Evolutionary conservation across 1,140 invertebrate genomes (phyloP).

Genomic region (Bombus turneri): DNA sequence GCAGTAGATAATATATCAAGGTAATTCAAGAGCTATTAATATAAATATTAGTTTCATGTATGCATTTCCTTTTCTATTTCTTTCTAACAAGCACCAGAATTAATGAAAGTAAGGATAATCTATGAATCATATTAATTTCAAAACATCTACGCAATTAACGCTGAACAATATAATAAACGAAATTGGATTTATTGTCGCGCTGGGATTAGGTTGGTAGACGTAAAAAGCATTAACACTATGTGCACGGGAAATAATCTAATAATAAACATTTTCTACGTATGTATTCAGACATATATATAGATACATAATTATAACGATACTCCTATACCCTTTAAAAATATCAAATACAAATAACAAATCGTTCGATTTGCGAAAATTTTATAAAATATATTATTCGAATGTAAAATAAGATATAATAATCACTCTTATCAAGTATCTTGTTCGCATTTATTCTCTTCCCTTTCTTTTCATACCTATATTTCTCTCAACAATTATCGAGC

Average conservation of each 20-base stretch:
- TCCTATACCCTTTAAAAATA: constrained; percentile 9
- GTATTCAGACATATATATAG: background rate
- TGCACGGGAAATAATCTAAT: constrained; percentile 14
- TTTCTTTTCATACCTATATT: background rate
- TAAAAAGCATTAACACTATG: constrained; percentile 27
- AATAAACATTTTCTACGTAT: constrained; percentile 1
- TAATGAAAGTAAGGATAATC: background rate
- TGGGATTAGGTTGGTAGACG: constrained; percentile 10
- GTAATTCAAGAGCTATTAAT: background rate
- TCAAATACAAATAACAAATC: constrained; percentile 26
- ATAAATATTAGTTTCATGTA: background rate
- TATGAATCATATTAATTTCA: background rate
- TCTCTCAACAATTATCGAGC: background rate
- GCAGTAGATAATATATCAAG: background rate
- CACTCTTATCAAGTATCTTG: background rate
- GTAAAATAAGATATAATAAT: background rate
- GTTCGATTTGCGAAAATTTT: background rate
- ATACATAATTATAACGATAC: background rate
- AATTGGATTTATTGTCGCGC: constrained; percentile 27
- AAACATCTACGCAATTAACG: background rate
- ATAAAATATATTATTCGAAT: background rate
- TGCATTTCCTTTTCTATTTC: background rate
- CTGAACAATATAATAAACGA: constrained; percentile 12
- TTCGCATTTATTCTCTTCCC: no score
- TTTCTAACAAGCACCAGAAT: background rate